Base-by-base conservation (phyloP, 2,888 invertebrate genomes). In the Cremastinae sp. region DNA sequence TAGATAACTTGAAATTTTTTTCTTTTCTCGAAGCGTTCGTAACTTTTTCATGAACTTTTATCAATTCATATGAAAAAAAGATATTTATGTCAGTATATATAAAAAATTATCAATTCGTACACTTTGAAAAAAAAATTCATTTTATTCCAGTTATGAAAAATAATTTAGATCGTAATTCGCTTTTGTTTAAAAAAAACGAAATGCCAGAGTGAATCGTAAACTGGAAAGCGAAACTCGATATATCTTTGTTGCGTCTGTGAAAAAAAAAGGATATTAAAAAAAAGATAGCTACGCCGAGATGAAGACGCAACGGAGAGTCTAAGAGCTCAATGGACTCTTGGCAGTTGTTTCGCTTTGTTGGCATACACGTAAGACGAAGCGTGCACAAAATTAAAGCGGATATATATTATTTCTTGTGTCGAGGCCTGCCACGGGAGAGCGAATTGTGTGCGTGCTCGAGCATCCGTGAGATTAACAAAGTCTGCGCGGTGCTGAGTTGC, bases 381-480 rank as follows among this genome's bases (percentile, higher is more conserved):
- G 69, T 70, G 58, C 56, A 36, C 43, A 53, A 53, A 70, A 43
- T 62, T 70, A 14, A 38, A 53, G 45, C 18, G 36, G 47, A 34
- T 22, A 28, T 68, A 18, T 69, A 36, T n/a, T 18, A 28, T 9
- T 36, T 54, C 1, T 16, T 1, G 28, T 36, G 0, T 5, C 1
- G 22, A 56, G 20, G 45, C 14, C 38, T 28, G 28, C 28, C 28
- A 28, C 28, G 38, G 54, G 43, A 68, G 14, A 10, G 38, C 22
- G 51, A 59, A 47, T 69, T 8, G 76, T 69, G 62, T 61, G 76
- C 69, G 69, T 70, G 66, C 64, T 59, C 73, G 76, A 65, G 69
- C 64, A 70, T 64, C 76, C 76, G 70, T 77, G 73, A 77, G 76
- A 77, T 77, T 77, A 77, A 77, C 76, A 70, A 77, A 77, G 76